Evolutionary conservation across 35 echinoderm and acorn worm genomes (phyloP).

Genomic region (Apostichopus parvimensis): DNA sequence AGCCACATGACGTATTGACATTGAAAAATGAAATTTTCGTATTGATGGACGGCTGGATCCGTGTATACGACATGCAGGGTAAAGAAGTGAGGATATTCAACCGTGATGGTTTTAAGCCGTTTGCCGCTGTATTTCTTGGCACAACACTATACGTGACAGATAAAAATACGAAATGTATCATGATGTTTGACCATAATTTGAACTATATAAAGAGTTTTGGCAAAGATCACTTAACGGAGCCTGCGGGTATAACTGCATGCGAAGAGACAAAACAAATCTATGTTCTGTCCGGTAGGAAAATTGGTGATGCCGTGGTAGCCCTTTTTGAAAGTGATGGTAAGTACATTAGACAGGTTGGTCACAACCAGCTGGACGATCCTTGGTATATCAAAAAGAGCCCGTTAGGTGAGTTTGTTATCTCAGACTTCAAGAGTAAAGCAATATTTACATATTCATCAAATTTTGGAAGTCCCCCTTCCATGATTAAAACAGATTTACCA

Average conservation of each 20-base stretch:
- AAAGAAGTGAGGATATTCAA: neutral
- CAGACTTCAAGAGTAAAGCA: neutral
- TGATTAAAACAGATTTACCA: neutral
- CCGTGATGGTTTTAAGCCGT: neutral
- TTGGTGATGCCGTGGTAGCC: neutral
- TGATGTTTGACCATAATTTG: neutral
- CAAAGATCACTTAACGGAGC: neutral
- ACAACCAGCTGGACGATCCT: neutral
- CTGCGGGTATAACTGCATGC: neutral
- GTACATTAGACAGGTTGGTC: neutral
- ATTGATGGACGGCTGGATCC: neutral
- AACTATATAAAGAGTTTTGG: neutral
- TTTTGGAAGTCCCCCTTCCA: neutral
- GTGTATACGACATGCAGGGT: neutral
- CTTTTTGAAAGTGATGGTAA: neutral
- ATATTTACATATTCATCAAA: neutral
- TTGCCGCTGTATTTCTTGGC: neutral
- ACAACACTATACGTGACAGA: neutral
- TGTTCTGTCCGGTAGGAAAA: neutral
- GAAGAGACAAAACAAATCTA: neutral
- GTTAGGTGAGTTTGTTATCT: neutral
- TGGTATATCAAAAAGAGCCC: neutral
- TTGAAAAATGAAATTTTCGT: neutral
- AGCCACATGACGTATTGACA: neutral
- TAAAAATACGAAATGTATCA: neutral